Evolutionary conservation across 2,888 invertebrate species (phyloP).

Genomic region (Apocheima hispidaria): DNA sequence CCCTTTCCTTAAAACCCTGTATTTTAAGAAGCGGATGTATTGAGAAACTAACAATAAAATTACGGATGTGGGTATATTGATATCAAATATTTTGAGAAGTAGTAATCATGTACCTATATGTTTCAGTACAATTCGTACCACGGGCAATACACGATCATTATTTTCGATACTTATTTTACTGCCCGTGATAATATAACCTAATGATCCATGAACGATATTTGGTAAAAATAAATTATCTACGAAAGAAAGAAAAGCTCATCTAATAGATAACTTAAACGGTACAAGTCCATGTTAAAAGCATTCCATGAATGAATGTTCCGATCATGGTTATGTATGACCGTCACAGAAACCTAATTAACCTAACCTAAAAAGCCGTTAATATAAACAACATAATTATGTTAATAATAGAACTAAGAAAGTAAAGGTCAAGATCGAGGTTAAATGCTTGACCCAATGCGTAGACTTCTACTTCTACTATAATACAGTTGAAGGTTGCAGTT

Average conservation of each 20-base stretch:
- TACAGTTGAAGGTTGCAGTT: no score
- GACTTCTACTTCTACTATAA: constrained; percentile 28
- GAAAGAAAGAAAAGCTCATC: neutral
- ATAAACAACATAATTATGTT: constrained; percentile 33
- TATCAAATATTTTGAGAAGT: no score
- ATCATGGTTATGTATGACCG: constrained; percentile 27
- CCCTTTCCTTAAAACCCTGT: no score
- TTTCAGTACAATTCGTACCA: no score
- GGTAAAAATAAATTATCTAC: neutral
- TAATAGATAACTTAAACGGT: neutral
- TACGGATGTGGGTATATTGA: no score
- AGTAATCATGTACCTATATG: no score
- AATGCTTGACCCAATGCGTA: constrained; percentile 18
- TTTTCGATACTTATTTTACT: no score
- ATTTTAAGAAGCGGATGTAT: no score
- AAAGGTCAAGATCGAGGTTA: constrained; percentile 31
- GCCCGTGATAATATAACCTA: no score
- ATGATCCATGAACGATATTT: neutral
- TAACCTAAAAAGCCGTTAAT: constrained; percentile 29
- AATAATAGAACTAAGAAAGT: constrained; percentile 30
- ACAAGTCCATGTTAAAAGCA: constrained; percentile 1
- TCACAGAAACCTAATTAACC: constrained; percentile 26
- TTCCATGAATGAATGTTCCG: constrained; percentile 4
- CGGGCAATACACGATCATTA: no score
- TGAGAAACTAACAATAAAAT: no score